Evolutionary conservation across 2,797 vertebrate genomes (phyloP).

Genomic region (Melanotaenia trifasciata): DNA sequence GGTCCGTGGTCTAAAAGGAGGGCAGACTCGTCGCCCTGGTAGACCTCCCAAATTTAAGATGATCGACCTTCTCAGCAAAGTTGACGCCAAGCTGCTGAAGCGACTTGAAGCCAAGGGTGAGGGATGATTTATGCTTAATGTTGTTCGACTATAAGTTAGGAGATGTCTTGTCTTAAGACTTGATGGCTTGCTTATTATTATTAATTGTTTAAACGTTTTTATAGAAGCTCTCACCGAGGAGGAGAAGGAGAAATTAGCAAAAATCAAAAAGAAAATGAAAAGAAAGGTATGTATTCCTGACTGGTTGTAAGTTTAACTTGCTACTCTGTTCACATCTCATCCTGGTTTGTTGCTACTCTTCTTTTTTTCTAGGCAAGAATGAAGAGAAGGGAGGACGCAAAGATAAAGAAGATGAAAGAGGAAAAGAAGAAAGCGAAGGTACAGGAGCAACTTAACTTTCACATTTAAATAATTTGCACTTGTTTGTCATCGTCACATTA

Average conservation of each 20-base stretch:
- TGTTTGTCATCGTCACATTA: not conserved
- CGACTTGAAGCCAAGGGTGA: slow-evolving; percentile 91
- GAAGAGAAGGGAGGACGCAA: slow-evolving; percentile 90
- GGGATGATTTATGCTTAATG: not conserved
- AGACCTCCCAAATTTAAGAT: slow-evolving; percentile 92
- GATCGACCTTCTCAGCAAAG: slow-evolving; percentile 91
- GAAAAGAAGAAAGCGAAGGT: slow-evolving; percentile 91
- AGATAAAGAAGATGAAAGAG: slow-evolving; percentile 86
- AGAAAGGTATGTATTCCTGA: slow-evolving; percentile 83
- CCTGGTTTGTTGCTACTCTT: slow-evolving; percentile 15
- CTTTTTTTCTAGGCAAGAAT: slow-evolving; percentile 86
- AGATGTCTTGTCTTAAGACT: not conserved
- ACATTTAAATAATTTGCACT: not conserved
- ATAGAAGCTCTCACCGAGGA: slow-evolving; percentile 92
- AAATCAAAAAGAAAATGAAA: slow-evolving; percentile 96
- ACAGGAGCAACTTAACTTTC: slow-evolving; percentile 18
- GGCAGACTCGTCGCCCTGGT: slow-evolving; percentile 88
- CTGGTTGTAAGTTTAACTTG: not conserved
- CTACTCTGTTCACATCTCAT: not conserved
- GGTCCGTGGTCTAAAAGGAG: slow-evolving; percentile 74
- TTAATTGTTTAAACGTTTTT: slow-evolving; percentile 13
- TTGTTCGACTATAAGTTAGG: not conserved
- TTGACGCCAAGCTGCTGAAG: slow-evolving; percentile 89
- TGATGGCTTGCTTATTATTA: not conserved
- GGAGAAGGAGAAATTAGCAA: slow-evolving; percentile 91